Evolutionary conservation across 2,888 invertebrate species (phyloP), one percentile per base, ranked within the genome.

Genomic region (Ectemnius lituratus): DNA sequence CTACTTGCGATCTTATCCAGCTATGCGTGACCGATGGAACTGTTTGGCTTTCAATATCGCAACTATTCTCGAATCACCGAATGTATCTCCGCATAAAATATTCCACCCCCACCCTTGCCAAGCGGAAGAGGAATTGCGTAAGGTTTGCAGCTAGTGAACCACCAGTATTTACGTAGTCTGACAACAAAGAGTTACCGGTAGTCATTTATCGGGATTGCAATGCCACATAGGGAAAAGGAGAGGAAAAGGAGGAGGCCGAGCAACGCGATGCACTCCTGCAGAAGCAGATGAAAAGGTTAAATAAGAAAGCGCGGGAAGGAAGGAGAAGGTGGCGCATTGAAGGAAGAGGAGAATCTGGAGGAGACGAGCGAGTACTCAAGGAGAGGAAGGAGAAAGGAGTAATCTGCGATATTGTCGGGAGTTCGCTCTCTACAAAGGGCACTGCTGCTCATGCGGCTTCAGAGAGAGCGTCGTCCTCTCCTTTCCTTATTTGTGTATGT

Each of bases 151-250:
- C 37, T 0, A 1, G n/a, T 58, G 16, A 58, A 45, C 20, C 18
- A n/a, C 49, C 11, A 6, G 37, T 37, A 37, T 11, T 37, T 16
- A 58, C 23, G 20, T 3, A 49, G n/a, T 16, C 47, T 60, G 60
- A 59, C 58, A 27, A 70, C 74, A 62, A 74, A 67, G 76, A 68
- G 70, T 61, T 65, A 66, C 76, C 60, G 63, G 61, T 61, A 77
- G 77, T 82, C 74, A 73, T 82, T 80, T 82, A 68, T 70, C 73
- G 70, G 58, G 71, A 82, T 82, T 76, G 80, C 70, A 78, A 71
- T 59, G 64, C 62, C 63, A 65, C 68, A 58, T 45, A 37, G 68
- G 47, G 37, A 37, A 11, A 11, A 8, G 37, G 37, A 37, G 37
- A 11, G 37, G 37, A 37, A 11, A 11, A 4, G 37, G 37, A 6